Evolutionary conservation across 2,888 invertebrate species (phyloP).

Genomic region (Pocota personata): DNA sequence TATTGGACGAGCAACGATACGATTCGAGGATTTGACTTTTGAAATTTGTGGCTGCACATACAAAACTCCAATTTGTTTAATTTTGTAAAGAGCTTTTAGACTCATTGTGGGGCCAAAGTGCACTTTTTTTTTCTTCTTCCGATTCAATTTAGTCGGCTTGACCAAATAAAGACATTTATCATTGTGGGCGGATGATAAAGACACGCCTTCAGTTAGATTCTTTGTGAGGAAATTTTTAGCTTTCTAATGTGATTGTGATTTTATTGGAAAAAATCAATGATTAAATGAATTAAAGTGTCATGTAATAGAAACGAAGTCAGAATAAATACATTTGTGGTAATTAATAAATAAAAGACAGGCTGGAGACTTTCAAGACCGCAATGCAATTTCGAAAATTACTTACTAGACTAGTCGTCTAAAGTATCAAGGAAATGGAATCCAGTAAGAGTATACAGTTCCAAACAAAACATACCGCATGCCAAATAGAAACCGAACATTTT

Average conservation of each 20-base stretch:
- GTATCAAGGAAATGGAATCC: no score
- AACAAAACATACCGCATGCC: no score
- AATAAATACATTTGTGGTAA: background rate
- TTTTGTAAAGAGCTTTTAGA: slow-evolving; percentile 64
- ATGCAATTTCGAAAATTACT: background rate
- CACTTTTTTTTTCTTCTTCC: background rate
- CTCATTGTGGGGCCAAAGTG: slow-evolving; percentile 9
- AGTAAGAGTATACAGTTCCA: background rate
- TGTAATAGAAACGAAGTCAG: background rate
- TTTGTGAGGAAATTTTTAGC: background rate
- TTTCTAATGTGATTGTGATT: slow-evolving; percentile 53
- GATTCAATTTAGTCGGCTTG: slow-evolving; percentile 52
- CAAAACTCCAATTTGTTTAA: slow-evolving; percentile 66
- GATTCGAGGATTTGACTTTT: slow-evolving; percentile 55
- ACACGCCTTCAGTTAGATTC: slow-evolving; percentile 41
- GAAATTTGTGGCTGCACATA: slow-evolving; percentile 64
- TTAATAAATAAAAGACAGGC: background rate
- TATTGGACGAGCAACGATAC: slow-evolving; percentile 34
- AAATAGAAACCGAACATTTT: no score
- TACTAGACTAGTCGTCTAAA: no score
- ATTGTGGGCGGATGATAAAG: slow-evolving; percentile 6
- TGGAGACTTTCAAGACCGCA: background rate
- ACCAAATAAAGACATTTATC: slow-evolving; percentile 56
- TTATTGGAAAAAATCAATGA: slow-evolving; percentile 1
- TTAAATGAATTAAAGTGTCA: slow-evolving; percentile 23